Evolutionary conservation across 2,113 vertebrate species (phyloP).

Genomic region (Corythoichthys intestinalis): DNA sequence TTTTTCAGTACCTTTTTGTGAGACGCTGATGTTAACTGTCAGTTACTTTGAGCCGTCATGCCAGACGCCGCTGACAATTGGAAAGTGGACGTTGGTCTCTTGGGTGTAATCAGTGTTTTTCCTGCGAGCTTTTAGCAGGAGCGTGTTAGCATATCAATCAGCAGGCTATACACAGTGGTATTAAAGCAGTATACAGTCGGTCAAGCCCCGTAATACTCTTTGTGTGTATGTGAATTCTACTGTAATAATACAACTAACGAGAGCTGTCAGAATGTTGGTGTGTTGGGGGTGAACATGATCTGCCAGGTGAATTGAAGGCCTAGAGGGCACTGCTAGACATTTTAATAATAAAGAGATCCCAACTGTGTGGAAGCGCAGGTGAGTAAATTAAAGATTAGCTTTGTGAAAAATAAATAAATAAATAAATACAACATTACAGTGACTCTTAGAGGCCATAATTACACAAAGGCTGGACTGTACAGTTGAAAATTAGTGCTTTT

Average conservation of each 20-base stretch:
- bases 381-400: conserved; percentile 1
- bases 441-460: neutral
- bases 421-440: too few relatives aligned
- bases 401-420: neutral
- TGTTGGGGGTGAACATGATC: neutral
- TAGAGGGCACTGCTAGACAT: conserved; percentile 6
- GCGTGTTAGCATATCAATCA: conserved; percentile 32
- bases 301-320: conserved; percentile 8
- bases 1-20: neutral
- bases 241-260: conserved; percentile 6
- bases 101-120: conserved; percentile 24
- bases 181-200: conserved; percentile 4
- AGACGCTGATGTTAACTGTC: neutral
- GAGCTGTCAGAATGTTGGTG: neutral
- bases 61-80: conserved; percentile 4
- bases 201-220: neutral
- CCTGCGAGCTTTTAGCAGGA: conserved; percentile 23
- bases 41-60: conserved; percentile 2
- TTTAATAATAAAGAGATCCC: conserved; percentile 5
- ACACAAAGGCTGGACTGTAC: neutral
- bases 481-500: neutral
- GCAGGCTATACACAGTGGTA: conserved; percentile 20
- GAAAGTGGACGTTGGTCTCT: conserved; percentile 10
- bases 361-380: neutral
- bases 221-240: conserved; percentile 3